Percentiles rank a stretch among this genome's conserved stretches.
These are phyloP conservation scores for Seira ritae DNA, from an alignment of 2,888 invertebrate genomes.

Conservation along the genomic window DNA sequence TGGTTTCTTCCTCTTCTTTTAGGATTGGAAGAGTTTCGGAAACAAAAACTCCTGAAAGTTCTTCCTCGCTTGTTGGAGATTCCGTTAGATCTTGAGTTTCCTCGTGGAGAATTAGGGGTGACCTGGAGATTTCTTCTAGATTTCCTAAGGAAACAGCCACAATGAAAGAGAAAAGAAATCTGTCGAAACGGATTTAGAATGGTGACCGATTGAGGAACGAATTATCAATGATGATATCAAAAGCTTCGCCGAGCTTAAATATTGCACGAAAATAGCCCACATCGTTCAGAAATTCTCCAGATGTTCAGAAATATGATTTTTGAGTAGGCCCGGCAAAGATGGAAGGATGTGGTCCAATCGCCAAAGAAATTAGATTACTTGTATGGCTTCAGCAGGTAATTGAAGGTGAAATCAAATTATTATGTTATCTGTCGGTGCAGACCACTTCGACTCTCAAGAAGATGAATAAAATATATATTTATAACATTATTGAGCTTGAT, in stretches of 20 bases:
- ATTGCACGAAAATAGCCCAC: not conserved
- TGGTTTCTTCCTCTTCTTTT: constrained; percentile 6
- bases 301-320: not conserved
- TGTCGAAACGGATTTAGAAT: not conserved
- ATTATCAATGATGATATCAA: constrained; percentile 14
- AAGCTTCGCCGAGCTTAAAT: constrained; percentile 8
- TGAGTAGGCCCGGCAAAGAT: too few species aligned
- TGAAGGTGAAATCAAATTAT: too few species aligned
- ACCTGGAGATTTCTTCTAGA: constrained; percentile 22
- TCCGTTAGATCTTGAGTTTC: not conserved
- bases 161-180: not conserved
- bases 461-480: too few species aligned
- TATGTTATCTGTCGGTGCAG: too few species aligned
- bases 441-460: too few species aligned
- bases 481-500: too few species aligned
- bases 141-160: constrained; percentile 21
- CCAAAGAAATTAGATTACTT: too few species aligned
- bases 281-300: not conserved
- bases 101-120: not conserved
- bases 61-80: not conserved
- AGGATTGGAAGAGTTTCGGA: not conserved
- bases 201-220: not conserved
- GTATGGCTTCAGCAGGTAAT: too few species aligned
- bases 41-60: not conserved
- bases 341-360: too few species aligned